Conservation (phyloP, 2,113 vertebrate genomes). For the Ptychochromis oligacanthus region DNA sequence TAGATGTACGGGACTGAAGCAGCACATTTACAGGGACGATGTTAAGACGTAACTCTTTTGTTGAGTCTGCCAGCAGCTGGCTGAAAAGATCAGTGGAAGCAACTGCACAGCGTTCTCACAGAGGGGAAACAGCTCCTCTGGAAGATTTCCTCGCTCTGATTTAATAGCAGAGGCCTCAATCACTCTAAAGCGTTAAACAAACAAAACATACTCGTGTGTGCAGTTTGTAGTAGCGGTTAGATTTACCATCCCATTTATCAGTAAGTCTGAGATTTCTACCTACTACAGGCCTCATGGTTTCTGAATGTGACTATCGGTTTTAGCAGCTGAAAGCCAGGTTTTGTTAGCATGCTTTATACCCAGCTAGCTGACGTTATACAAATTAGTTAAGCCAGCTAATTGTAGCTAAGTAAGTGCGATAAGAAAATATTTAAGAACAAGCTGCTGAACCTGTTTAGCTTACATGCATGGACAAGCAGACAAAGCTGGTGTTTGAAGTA, state of each 20-base stretch:
- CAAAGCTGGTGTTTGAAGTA: not conserved
- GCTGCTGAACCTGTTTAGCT: not conserved
- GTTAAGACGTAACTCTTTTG: slow-evolving; percentile 8
- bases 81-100: not conserved
- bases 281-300: not conserved
- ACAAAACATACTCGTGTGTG: not conserved
- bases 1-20: not conserved
- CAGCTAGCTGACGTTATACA: not conserved
- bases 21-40: slow-evolving; percentile 12
- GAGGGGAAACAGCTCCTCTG: no score
- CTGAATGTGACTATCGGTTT: not conserved
- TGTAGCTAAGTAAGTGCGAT: not conserved
- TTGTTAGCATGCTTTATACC: not conserved
- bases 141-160: not conserved
- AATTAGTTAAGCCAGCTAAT: not conserved
- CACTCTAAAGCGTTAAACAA: not conserved
- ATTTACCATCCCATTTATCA: not conserved
- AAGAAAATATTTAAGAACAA: not conserved
- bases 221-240: not conserved
- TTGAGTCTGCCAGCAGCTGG: not conserved
- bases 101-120: no score
- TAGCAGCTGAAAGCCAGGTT: not conserved
- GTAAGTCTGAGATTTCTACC: not conserved
- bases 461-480: not conserved
- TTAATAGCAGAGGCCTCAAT: not conserved